Conservation (phyloP, 2,113 vertebrate genomes). For the Melanostigma gelatinosum region DNA sequence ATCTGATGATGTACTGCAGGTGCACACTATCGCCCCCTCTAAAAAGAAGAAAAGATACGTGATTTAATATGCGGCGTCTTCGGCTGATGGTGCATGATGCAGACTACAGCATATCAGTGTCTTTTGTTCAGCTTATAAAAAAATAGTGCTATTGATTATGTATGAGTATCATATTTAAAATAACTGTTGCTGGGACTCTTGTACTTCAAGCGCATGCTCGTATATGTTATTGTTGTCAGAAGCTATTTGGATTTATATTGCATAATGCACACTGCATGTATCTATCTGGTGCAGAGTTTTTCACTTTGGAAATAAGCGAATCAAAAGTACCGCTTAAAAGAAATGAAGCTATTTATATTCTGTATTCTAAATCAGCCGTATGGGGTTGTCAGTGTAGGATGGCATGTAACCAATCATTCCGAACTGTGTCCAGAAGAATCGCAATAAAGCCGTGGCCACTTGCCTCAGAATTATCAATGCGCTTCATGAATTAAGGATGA, state of each 20-base stretch:
- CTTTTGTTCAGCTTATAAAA: conserved; percentile 59
- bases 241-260: conserved; percentile 17
- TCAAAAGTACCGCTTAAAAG: conserved; percentile 21
- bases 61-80: conserved; percentile 63
- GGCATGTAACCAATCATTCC: neutral
- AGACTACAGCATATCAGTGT: conserved; percentile 56
- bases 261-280: conserved; percentile 36
- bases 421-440: conserved; percentile 15
- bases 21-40: neutral
- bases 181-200: neutral
- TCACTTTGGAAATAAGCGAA: conserved; percentile 18
- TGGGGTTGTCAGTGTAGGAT: conserved; percentile 9
- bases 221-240: neutral
- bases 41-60: neutral
- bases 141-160: conserved; percentile 32
- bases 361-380: conserved; percentile 5
- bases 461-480: conserved; percentile 35
- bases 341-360: conserved; percentile 19
- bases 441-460: conserved; percentile 37
- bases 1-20: neutral
- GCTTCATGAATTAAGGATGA: conserved; percentile 58
- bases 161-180: conserved; percentile 7
- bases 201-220: conserved; percentile 8
- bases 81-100: conserved; percentile 64
- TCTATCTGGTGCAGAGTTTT: conserved; percentile 56